Evolutionary conservation across 2,888 invertebrate genomes (phyloP).

Genomic region (Sphecodes monilicornis): DNA sequence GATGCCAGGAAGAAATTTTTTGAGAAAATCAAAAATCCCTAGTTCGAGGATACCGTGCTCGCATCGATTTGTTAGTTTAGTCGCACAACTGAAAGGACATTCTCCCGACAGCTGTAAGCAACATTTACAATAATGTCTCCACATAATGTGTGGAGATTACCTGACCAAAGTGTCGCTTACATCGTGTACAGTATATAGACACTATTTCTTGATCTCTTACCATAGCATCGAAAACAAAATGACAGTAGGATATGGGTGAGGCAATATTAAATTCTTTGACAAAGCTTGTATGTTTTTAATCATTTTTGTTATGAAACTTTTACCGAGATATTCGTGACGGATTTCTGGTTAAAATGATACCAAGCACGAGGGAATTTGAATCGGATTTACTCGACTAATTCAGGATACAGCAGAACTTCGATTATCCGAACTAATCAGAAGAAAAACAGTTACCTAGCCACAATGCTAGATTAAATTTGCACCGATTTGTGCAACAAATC

Average conservation of each 20-base stretch:
- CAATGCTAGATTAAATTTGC: neutral
- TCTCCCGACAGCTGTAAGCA: neutral
- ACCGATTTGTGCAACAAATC: neutral
- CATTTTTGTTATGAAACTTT: neutral
- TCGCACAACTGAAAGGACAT: neutral
- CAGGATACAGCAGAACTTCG: neutral
- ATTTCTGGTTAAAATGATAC: neutral
- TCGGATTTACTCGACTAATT: neutral
- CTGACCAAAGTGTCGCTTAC: too few species aligned
- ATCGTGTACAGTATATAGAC: too few species aligned
- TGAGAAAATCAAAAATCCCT: too few species aligned
- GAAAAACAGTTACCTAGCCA: neutral
- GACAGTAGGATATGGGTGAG: too few species aligned
- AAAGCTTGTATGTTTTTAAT: neutral
- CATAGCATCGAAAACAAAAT: too few species aligned
- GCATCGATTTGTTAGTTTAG: neutral
- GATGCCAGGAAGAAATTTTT: too few species aligned
- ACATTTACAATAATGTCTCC: neutral
- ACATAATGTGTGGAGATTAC: neutral
- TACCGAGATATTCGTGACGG: neutral
- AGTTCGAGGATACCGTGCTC: neutral
- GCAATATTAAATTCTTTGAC: too few species aligned
- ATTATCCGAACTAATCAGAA: neutral
- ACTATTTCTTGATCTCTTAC: neutral
- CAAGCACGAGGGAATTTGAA: neutral